phyloP scores from a whole-genome alignment of 53 echinoderm and acorn worm species.

The Paelopatides confundens region DNA sequence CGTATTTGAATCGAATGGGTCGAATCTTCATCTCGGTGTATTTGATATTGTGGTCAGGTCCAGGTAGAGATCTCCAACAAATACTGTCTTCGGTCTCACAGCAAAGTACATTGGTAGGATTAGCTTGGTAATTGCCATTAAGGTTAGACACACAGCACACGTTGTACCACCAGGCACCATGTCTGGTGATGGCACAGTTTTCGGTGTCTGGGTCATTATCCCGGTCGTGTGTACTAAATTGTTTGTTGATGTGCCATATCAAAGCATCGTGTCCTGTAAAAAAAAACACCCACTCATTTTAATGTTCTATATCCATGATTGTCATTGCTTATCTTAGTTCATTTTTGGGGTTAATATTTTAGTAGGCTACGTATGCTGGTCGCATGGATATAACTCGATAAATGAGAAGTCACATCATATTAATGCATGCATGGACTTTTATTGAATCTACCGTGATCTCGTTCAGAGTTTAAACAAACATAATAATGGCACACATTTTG shows the following conservation, averaged over 20 bases:
- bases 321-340: no score
- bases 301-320: no score
- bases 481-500: no score
- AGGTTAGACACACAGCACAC: neutral
- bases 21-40: slow-evolving; percentile 21
- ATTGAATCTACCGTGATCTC: no score
- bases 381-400: no score
- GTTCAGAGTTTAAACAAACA: no score
- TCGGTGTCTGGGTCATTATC: neutral
- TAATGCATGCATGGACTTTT: no score
- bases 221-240: neutral
- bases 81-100: neutral
- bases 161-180: neutral
- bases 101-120: neutral
- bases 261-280: no score
- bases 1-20: slow-evolving; percentile 51
- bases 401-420: no score
- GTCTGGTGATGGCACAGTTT: neutral
- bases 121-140: neutral
- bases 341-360: no score
- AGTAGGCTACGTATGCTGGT: no score
- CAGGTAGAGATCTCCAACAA: neutral
- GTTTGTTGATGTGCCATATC: neutral
- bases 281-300: no score
- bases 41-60: neutral